These are phyloP conservation scores for Alauda arvensis DNA, from an alignment of 2,797 vertebrate species.

Conservation along the genomic window DNA sequence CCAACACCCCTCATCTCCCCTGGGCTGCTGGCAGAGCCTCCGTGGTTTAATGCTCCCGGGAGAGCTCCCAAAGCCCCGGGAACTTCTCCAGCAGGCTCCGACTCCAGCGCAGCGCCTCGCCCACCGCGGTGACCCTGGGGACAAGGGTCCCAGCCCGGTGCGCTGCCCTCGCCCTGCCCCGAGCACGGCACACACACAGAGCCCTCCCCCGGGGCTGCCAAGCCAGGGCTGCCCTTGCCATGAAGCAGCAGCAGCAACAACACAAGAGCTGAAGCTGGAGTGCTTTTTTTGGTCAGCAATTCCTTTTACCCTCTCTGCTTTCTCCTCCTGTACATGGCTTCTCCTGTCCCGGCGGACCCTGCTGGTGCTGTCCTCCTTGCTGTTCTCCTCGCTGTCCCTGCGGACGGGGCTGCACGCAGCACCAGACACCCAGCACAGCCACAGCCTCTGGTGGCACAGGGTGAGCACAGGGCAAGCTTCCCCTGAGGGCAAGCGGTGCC, in stretches of 20 bases:
- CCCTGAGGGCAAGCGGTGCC: fast-evolving
- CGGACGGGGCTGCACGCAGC: fast-evolving
- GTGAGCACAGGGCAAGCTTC: background rate
- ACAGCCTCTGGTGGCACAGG: fast-evolving
- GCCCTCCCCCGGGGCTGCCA: background rate
- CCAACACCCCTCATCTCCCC: fast-evolving
- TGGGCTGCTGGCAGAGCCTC: fast-evolving
- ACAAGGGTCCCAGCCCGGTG: fast-evolving
- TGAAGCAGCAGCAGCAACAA: background rate
- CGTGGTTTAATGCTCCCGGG: fast-evolving
- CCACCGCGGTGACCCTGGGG: fast-evolving
- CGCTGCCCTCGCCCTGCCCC: background rate
- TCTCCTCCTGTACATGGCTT: background rate
- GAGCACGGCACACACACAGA: background rate
- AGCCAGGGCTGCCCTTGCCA: fast-evolving
- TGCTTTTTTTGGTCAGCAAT: background rate
- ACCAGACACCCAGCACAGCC: fast-evolving
- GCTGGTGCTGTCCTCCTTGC: background rate
- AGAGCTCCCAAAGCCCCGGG: fast-evolving
- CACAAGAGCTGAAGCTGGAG: background rate
- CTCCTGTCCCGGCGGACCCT: background rate
- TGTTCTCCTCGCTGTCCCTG: background rate
- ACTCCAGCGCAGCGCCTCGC: fast-evolving
- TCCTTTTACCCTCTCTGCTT: background rate
- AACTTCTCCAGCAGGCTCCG: background rate